Conservation (phyloP, 2,113 vertebrate species). For the Globicephala melas region DNA sequence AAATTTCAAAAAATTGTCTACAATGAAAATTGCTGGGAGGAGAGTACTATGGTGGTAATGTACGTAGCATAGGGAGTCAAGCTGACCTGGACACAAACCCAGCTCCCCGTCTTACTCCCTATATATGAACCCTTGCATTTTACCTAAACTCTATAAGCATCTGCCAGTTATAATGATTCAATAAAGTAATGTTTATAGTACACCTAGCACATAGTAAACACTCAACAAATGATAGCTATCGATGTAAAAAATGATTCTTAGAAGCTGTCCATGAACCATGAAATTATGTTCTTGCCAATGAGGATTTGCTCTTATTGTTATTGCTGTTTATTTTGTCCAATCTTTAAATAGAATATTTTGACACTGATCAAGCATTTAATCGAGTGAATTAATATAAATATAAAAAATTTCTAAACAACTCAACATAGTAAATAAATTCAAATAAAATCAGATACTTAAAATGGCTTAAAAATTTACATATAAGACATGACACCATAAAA, state of each 20-base stretch:
- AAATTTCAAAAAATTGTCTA: not conserved
- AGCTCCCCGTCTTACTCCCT: not conserved
- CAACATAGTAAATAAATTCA: not conserved
- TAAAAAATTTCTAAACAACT: not conserved
- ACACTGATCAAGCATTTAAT: not conserved
- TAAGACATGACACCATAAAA: too few relatives aligned
- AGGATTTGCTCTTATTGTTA: not conserved
- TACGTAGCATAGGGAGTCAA: not conserved
- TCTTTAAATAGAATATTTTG: not conserved
- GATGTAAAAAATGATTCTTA: not conserved
- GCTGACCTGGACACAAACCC: not conserved
- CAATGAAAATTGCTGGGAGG: not conserved
- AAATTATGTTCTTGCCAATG: not conserved
- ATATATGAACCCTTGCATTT: not conserved
- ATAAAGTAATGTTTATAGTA: not conserved
- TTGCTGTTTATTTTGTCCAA: not conserved
- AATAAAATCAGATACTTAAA: slow-evolving; percentile 10
- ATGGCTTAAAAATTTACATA: too few relatives aligned
- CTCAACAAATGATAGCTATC: not conserved
- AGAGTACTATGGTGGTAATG: not conserved
- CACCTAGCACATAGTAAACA: not conserved
- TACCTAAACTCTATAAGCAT: not conserved
- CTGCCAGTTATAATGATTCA: not conserved
- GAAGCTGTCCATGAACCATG: not conserved
- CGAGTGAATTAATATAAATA: not conserved